Evolutionary conservation across 1,140 invertebrate genomes (phyloP), one percentile per base, ranked within the genome.

Genomic region (Platyscapa corneri): DNA sequence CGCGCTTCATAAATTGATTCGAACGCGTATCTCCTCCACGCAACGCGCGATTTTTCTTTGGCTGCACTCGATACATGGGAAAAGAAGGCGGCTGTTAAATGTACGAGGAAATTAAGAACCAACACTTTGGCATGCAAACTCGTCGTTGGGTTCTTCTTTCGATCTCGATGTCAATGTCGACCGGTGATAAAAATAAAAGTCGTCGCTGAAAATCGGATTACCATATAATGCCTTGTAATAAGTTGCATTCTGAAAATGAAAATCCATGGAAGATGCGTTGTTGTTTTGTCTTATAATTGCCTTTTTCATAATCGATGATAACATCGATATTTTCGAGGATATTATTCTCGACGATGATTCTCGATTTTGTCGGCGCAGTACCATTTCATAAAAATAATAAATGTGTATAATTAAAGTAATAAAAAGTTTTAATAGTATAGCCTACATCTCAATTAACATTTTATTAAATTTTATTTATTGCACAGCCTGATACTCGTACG

Each of bases 391-490:
- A 74, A 20, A 16, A n/a, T 42, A 74, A 74, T 37, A 72, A 72
- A n/a, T 14, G 27, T n/a, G 23, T 74, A 42, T 74, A 42, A 74
- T n/a, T 74, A 74, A 42, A n/a, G 39, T 1, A 3, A 23, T 6
- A 74, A 42, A 42, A 42, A 74, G 23, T 70, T 70, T 6, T 74
- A 42, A 42, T 53, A 30, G 30, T 34, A 77, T 39, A 53, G 46
- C 30, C 30, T 39, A 6, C 34, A 39, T 53, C n/a, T 64, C 20
- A 64, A 27, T 78, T 64, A 64, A 34, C 34, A 56, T 53, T 78
- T 78, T 64, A 64, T 77, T 77, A 37, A 60, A 18, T 34, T 78
- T 78, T 20, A 77, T 77, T 77, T 78, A 64, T 39, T 37, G 14
- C 5, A n/a, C 34, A 0, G 16, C 46, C 3, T 3, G 23, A 16